Evolutionary conservation across 2,797 vertebrate genomes (phyloP).

Genomic region (Spinus pinus): DNA sequence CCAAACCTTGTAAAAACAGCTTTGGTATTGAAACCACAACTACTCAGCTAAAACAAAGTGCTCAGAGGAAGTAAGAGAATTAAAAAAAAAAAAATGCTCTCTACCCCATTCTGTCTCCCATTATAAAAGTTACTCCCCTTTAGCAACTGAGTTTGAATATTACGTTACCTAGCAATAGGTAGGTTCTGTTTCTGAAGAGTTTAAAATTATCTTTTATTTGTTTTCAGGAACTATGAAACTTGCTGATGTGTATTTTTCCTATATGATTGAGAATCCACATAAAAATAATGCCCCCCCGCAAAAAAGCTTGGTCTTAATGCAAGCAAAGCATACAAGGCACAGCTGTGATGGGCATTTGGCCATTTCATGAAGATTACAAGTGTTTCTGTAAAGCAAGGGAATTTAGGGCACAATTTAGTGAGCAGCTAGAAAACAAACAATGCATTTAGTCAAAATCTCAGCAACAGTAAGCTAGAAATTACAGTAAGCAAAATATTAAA

Average conservation of each 20-base stretch:
- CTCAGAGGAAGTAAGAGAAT: background rate
- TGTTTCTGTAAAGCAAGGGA: background rate
- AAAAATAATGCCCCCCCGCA: background rate
- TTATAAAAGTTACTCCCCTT: background rate
- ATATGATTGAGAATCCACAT: background rate
- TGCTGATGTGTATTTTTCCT: background rate
- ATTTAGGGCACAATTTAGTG: constrained; percentile 13
- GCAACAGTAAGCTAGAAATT: background rate
- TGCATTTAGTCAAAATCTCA: background rate
- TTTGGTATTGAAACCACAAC: background rate
- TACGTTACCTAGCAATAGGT: background rate
- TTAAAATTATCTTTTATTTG: background rate
- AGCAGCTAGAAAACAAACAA: background rate
- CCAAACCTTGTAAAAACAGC: background rate
- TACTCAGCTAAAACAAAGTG: background rate
- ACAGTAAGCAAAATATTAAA: background rate
- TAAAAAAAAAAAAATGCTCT: background rate
- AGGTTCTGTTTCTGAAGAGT: background rate
- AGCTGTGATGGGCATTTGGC: constrained; percentile 33
- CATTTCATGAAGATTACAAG: constrained; percentile 8
- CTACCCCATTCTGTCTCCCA: background rate
- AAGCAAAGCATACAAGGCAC: constrained; percentile 24
- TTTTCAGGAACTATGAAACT: background rate
- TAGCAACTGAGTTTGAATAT: background rate
- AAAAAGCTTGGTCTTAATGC: constrained; percentile 14